Evolutionary conservation across 2,113 vertebrate species (phyloP), one percentile per base, ranked within the genome.

Genomic region (Ranitomeya variabilis): DNA sequence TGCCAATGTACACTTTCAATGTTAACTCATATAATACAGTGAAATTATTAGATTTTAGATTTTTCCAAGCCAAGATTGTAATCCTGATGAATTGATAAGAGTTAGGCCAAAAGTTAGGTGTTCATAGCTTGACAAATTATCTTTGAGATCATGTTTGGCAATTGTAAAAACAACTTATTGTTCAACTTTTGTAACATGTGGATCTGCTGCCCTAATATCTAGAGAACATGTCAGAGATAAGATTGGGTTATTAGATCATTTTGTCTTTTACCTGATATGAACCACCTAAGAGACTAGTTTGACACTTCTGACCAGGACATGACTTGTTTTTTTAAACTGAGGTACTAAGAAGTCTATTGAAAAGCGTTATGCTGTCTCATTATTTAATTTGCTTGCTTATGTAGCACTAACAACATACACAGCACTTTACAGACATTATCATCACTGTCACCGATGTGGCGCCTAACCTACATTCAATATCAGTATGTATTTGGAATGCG

Each of bases 21-120:
- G 18, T 23, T 54, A 11, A n/a, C 11, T 7, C 64, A 52, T 52
- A 45, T 52, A 45, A 15, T 69, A 69, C 45, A 52, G 6, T 52
- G 21, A 19, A 76, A 76, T 9, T 51, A 69, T 83, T 67, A 54
- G 45, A 13, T 52, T 69, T 45, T 45, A 45, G 37, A 4, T 45
- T 66, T 54, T 83, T 7, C 26, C 37, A 15, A 66, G 81, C 81
- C 62, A 83, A 83, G 81, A 83, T 67, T 23, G 19, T 69, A 83
- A 51, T 83, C 66, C 66, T 83, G 62, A 83, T 83, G 64, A 80
- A 80, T 57, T 52, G 81, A 67, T 67, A 83, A 83, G 13, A 60
- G 79, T 18, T 31, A 37, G 10, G 57, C 79, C 79, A 60, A 62
- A 66, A 52, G 5, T 83, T n/a, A 54, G 45, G 62, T 83, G 62